phyloP scores from a whole-genome alignment of 2,888 invertebrate genomes.

The Neoscelio sp. region DNA sequence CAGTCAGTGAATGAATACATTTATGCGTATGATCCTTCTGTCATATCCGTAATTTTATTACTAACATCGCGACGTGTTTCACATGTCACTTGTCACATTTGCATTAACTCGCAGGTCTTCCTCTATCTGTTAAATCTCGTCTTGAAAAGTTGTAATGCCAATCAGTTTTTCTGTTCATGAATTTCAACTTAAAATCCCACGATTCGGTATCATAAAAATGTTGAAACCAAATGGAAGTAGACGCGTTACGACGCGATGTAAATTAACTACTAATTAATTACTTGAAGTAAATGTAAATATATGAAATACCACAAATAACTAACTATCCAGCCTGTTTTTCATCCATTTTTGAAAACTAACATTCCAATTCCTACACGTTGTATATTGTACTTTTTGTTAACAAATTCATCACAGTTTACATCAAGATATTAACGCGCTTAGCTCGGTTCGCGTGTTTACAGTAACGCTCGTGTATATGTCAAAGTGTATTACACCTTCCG shows the following conservation, averaged over 20 bases:
- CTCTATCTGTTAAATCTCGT: slow-evolving; percentile 21
- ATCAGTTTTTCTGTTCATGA: slow-evolving; percentile 21
- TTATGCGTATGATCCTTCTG: slow-evolving; percentile 9
- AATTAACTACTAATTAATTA: slow-evolving; percentile 12
- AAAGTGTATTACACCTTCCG: too few species aligned
- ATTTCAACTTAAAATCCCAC: slow-evolving; percentile 4
- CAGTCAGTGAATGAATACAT: slow-evolving; percentile 8
- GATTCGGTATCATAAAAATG: not conserved
- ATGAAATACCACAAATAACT: too few species aligned
- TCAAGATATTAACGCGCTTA: not conserved
- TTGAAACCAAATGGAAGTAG: not conserved
- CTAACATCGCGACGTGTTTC: slow-evolving; percentile 2
- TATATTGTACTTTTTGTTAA: not conserved
- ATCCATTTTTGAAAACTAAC: not conserved
- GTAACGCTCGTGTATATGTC: not conserved
- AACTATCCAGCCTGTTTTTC: too few species aligned
- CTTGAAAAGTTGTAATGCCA: slow-evolving; percentile 20
- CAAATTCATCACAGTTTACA: not conserved
- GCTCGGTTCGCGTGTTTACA: not conserved
- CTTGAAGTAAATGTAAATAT: not conserved
- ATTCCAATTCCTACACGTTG: not conserved
- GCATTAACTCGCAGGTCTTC: slow-evolving; percentile 16
- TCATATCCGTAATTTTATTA: slow-evolving; percentile 22
- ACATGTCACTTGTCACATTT: slow-evolving; percentile 19
- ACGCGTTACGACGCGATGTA: slow-evolving; percentile 1